Evolutionary conservation across 2,113 vertebrate species (phyloP).

Genomic region (Grammatotria lemairii): DNA sequence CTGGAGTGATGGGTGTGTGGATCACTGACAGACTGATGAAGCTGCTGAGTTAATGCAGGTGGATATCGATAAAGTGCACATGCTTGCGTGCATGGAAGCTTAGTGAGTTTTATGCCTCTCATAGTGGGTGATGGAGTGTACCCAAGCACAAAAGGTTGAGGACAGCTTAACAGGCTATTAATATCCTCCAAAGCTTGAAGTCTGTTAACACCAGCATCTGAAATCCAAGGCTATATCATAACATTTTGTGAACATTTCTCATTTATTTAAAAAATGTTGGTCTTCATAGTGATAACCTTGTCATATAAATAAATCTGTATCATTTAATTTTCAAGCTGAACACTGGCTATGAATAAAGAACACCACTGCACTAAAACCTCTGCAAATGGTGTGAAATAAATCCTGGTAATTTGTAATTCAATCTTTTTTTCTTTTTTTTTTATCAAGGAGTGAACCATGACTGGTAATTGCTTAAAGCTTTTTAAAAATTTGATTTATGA

Average conservation of each 20-base stretch:
- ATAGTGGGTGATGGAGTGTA: not conserved
- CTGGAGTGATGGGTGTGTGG: not conserved
- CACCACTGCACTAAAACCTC: not conserved
- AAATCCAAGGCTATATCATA: not conserved
- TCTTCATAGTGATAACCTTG: not conserved
- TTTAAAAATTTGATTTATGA: not conserved
- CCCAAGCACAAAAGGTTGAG: not conserved
- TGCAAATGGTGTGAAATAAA: not conserved
- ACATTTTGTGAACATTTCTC: not conserved
- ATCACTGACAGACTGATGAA: not conserved
- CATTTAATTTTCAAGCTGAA: not conserved
- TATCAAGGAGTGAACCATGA: not conserved
- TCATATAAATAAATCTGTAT: not conserved
- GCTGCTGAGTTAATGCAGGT: not conserved
- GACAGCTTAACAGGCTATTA: not conserved
- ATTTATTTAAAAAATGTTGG: not conserved
- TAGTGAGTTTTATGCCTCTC: not conserved
- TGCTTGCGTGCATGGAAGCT: not conserved
- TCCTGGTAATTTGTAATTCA: not conserved
- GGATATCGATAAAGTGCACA: not conserved
- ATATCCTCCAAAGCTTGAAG: not conserved
- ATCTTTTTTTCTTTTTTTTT: fast-evolving
- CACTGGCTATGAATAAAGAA: not conserved
- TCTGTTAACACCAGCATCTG: not conserved
- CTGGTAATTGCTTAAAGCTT: not conserved